Conservation (phyloP, 2,888 invertebrate genomes). For the Branchellion lobata region DNA sequence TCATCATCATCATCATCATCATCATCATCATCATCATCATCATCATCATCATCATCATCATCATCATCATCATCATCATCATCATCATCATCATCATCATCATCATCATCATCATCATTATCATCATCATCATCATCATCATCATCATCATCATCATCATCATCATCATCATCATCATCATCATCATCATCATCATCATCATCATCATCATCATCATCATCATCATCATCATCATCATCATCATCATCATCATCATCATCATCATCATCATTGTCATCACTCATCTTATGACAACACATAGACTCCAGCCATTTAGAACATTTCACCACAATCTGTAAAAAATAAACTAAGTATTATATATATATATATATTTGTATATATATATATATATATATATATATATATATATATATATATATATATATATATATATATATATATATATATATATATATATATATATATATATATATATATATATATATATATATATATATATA, state of each 20-base stretch:
- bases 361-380: too few species aligned
- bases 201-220: too few species aligned
- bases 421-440: too few species aligned
- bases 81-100: not conserved
- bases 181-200: slow-evolving; percentile 24
- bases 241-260: not conserved
- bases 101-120: not conserved
- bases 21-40: not conserved
- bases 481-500: too few species aligned
- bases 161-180: not conserved
- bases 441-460: too few species aligned
- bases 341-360: too few species aligned
- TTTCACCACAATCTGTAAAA: too few species aligned
- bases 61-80: not conserved
- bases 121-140: too few species aligned
- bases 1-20: slow-evolving; percentile 17
- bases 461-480: too few species aligned
- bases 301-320: too few species aligned
- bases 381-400: too few species aligned
- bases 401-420: too few species aligned
- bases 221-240: slow-evolving; percentile 16
- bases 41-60: not conserved
- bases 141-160: not conserved
- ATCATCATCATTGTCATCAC: not conserved
- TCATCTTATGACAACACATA: not conserved